Evolutionary conservation across 2,797 vertebrate genomes (phyloP).

Genomic region (Phylloscopus collybita): DNA sequence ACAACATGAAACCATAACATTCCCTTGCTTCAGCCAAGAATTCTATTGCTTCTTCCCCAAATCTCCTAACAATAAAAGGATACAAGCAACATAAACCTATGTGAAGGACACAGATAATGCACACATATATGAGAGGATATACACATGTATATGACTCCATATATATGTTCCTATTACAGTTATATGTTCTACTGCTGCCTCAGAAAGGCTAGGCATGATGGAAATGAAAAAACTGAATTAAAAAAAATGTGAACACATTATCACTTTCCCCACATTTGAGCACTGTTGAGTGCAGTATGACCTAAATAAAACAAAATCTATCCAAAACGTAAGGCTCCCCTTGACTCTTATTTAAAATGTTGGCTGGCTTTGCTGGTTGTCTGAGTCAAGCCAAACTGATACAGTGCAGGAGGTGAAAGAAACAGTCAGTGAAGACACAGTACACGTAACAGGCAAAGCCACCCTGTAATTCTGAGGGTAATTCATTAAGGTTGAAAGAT

Average conservation of each 20-base stretch:
- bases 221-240: background rate
- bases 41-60: background rate
- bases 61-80: background rate
- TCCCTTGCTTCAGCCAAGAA: conserved; percentile 10
- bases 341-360: background rate
- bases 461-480: background rate
- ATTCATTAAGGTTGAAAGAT: conserved; percentile 26
- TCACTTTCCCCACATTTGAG: conserved; percentile 4
- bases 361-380: background rate
- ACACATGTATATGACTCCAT: background rate
- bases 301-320: background rate
- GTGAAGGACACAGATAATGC: background rate
- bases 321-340: background rate
- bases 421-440: background rate
- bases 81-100: background rate
- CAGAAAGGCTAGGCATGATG: background rate
- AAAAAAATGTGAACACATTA: background rate
- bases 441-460: background rate
- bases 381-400: background rate
- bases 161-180: background rate
- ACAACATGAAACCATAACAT: conserved; percentile 17
- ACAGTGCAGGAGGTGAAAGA: background rate
- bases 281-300: background rate
- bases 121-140: background rate
- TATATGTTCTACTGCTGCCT: background rate